Evolutionary conservation across 2,797 vertebrate species (phyloP).

Genomic region (Atherinosoma microstoma): DNA sequence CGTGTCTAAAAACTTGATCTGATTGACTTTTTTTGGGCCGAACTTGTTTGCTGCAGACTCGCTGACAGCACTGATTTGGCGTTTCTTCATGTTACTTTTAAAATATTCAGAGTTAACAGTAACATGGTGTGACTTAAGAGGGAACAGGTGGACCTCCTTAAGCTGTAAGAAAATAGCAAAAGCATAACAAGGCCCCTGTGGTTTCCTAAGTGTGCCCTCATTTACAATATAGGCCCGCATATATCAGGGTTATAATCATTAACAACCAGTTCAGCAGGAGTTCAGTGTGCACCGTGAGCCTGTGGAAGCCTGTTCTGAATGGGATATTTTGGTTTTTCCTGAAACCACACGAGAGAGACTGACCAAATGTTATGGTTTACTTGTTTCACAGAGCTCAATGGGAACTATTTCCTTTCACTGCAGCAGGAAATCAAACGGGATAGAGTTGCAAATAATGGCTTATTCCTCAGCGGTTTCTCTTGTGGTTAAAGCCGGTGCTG

Average conservation of each 20-base stretch:
- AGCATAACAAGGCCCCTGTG: slow-evolving; percentile 83
- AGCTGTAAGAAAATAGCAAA: slow-evolving; percentile 74
- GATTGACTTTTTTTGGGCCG: neutral
- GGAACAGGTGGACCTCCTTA: slow-evolving; percentile 81
- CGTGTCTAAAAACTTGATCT: neutral
- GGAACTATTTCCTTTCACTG: slow-evolving; percentile 71
- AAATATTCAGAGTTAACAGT: slow-evolving; percentile 50
- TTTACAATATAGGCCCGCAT: slow-evolving; percentile 77
- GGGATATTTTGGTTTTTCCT: slow-evolving; percentile 71
- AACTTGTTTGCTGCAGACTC: slow-evolving; percentile 1
- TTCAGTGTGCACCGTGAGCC: slow-evolving; percentile 72
- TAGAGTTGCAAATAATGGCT: slow-evolving; percentile 76
- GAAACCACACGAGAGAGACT: slow-evolving; percentile 74
- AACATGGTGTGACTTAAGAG: slow-evolving; percentile 64
- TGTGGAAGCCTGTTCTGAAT: slow-evolving; percentile 64
- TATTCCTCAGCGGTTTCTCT: slow-evolving; percentile 52
- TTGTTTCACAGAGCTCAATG: slow-evolving; percentile 71
- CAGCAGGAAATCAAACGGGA: slow-evolving; percentile 70
- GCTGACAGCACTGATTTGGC: slow-evolving; percentile 46
- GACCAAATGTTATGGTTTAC: slow-evolving; percentile 81
- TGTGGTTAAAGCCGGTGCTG: slow-evolving; percentile 62
- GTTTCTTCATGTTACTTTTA: slow-evolving; percentile 43
- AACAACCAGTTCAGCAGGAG: slow-evolving; percentile 80
- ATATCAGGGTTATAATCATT: slow-evolving; percentile 83
- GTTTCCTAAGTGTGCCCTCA: slow-evolving; percentile 84